Evolutionary conservation across 2,113 vertebrate genomes (phyloP).

Genomic region (Platycercus adscitus): DNA sequence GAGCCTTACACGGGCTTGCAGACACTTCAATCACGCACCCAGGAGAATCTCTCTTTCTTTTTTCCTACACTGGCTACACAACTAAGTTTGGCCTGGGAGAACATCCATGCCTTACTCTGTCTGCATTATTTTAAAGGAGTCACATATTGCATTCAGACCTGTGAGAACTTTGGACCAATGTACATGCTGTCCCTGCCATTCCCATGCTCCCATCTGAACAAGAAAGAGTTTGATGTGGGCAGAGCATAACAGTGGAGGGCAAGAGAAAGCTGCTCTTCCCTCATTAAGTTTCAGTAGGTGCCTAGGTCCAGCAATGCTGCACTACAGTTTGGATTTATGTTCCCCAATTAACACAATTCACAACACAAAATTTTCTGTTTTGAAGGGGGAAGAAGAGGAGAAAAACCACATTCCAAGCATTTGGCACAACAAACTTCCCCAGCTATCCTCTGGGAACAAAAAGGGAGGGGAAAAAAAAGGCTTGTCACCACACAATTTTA

Average conservation of each 20-base stretch:
- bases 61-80: background rate
- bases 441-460: constrained; percentile 22
- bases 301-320: background rate
- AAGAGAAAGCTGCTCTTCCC: background rate
- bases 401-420: constrained; percentile 29
- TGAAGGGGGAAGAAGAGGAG: background rate
- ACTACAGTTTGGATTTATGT: constrained; percentile 16
- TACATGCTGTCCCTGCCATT: background rate
- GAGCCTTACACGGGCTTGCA: background rate
- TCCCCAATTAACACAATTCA: constrained; percentile 34
- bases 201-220: background rate
- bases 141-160: background rate
- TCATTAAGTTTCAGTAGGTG: background rate
- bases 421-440: background rate
- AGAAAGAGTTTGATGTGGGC: background rate
- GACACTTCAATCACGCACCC: background rate
- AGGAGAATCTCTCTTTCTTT: background rate
- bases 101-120: background rate
- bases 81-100: background rate
- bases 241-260: background rate
- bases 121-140: background rate
- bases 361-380: constrained; percentile 23
- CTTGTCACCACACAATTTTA: constrained; percentile 40
- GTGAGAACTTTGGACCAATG: background rate
- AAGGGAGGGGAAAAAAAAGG: background rate